phyloP scores from a whole-genome alignment of 2,797 vertebrate genomes.

The Okamejei kenojei region DNA sequence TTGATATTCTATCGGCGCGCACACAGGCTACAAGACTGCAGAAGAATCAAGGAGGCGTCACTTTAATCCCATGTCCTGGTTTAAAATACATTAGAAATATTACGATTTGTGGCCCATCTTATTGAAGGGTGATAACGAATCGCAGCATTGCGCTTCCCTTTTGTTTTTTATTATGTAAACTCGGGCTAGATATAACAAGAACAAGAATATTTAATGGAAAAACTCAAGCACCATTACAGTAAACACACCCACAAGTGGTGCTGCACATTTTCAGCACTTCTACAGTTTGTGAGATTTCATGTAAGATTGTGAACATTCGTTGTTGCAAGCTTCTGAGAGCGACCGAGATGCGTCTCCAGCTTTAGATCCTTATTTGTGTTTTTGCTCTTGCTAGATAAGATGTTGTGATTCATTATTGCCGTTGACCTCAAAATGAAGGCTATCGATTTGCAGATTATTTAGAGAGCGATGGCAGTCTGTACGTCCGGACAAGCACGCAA shows the following conservation, averaged over 20 bases:
- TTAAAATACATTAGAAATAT: background rate
- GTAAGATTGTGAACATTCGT: background rate
- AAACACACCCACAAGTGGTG: background rate
- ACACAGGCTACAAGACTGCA: background rate
- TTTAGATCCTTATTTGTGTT: background rate
- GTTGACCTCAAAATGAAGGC: conserved; percentile 1
- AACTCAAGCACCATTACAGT: background rate
- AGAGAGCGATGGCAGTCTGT: background rate
- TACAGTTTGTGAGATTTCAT: background rate
- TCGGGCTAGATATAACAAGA: background rate
- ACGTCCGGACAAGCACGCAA: background rate
- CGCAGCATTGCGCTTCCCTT: background rate
- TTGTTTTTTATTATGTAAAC: background rate
- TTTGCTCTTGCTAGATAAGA: background rate
- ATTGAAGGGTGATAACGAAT: background rate
- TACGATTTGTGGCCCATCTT: background rate
- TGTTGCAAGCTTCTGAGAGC: background rate
- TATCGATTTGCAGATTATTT: conserved; percentile 13
- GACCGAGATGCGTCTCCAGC: background rate
- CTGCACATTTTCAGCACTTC: background rate
- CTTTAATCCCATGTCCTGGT: background rate
- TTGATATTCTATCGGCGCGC: background rate
- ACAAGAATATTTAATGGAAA: background rate
- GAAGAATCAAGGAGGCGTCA: background rate
- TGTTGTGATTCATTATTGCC: conserved; percentile 2